phyloP scores from a whole-genome alignment of 1,140 invertebrate species.

The Rhynchophorus ferrugineus region DNA sequence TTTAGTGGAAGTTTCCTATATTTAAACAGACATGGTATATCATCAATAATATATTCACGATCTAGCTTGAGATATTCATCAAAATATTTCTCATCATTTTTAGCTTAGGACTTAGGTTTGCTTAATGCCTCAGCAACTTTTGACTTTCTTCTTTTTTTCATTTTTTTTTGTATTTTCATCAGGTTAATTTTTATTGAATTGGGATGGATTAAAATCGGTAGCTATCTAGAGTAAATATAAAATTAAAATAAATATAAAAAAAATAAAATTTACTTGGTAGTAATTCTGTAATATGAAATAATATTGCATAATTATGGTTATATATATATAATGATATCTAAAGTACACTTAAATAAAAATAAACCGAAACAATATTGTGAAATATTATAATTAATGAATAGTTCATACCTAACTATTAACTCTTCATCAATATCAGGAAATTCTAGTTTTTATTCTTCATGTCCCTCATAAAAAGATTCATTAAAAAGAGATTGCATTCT shows the following conservation, averaged over 20 bases:
- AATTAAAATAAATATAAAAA: conserved; percentile 72
- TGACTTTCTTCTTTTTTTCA: conserved; percentile 54
- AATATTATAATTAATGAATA: too few relatives aligned
- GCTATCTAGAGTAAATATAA: conserved; percentile 62
- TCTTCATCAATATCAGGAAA: conserved; percentile 76
- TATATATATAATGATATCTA: too few relatives aligned
- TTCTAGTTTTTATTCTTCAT: conserved; percentile 65
- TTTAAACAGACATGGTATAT: conserved; percentile 86
- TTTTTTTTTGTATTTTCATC: conserved; percentile 49
- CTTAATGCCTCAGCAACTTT: conserved; percentile 65
- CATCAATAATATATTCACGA: conserved; percentile 90
- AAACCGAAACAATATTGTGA: too few relatives aligned
- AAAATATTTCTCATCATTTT: conserved; percentile 80
- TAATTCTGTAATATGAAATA: conserved; percentile 31
- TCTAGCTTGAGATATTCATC: conserved; percentile 92
- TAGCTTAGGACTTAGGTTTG: conserved; percentile 62
- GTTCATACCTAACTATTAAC: conserved; percentile 51
- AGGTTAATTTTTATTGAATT: conserved; percentile 47
- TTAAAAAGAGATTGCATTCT: conserved; percentile 83
- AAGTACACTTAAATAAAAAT: too few relatives aligned
- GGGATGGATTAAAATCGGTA: conserved; percentile 67
- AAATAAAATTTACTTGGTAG: conserved; percentile 49
- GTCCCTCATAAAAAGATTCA: conserved; percentile 74
- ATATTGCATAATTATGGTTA: too few relatives aligned
- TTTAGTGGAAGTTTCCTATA: conserved; percentile 85